Percentiles rank a stretch among this genome's conserved stretches.
These are phyloP conservation scores for Nomada lathburiana DNA, from an alignment of 2,888 invertebrate genomes.

Conservation along the genomic window DNA sequence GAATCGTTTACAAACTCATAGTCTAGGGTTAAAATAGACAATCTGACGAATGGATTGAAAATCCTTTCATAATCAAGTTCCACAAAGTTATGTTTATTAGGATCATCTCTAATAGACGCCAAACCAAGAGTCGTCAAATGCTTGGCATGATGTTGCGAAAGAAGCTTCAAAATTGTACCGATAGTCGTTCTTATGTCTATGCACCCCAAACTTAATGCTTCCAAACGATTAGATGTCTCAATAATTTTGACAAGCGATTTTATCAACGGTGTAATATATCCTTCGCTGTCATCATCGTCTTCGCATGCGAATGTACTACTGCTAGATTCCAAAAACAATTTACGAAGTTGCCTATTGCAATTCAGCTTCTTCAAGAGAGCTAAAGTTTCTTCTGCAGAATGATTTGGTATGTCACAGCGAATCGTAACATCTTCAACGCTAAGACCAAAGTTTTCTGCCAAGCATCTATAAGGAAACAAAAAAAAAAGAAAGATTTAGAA, in stretches of 20 bases:
- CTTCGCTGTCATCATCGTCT: constrained; percentile 68
- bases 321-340: constrained; percentile 81
- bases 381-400: constrained; percentile 78
- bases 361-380: constrained; percentile 80
- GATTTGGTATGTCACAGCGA: constrained; percentile 81
- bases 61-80: constrained; percentile 86
- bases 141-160: constrained; percentile 85
- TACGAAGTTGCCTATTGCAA: constrained; percentile 81
- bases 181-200: constrained; percentile 85
- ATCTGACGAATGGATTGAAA: constrained; percentile 86
- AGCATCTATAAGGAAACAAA: constrained; percentile 70
- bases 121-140: constrained; percentile 88
- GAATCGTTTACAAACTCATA: constrained; percentile 86
- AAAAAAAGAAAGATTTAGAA: neutral
- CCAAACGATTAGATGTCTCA: constrained; percentile 83
- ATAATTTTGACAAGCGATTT: constrained; percentile 84
- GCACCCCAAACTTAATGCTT: constrained; percentile 86
- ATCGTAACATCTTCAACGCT: constrained; percentile 84
- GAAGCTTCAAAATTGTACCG: constrained; percentile 82
- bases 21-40: constrained; percentile 85
- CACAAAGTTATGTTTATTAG: constrained; percentile 87
- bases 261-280: constrained; percentile 68
- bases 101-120: constrained; percentile 91
- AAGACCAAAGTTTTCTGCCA: constrained; percentile 82
- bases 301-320: constrained; percentile 78